Evolutionary conservation across 2,113 vertebrate genomes (phyloP), one percentile per base, ranked within the genome.

Genomic region (Isurus oxyrinchus): DNA sequence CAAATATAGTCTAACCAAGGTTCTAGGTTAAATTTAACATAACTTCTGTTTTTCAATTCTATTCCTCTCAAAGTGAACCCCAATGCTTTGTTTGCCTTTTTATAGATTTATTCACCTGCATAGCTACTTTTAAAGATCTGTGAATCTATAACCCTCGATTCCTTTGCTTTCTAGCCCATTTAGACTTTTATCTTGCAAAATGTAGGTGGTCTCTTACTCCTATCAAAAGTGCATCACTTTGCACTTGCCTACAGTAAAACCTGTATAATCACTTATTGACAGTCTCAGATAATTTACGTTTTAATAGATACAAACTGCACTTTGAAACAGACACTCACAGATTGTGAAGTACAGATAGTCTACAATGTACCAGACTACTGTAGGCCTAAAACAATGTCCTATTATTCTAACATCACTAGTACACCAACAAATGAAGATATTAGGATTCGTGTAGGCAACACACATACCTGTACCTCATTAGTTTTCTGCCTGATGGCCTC

Each of bases 401-500:
- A 61, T 63, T 14, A 59, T 13, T 63, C n/a, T 7, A 94, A 3
- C 35, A 40, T 3, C 31, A 59, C 90, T 63, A 40, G 31, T n/a
- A 63, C 31, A 61, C 19, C 16, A 93, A 63, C 35, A 63, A 94
- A 0, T 44, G n/a, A 94, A 76, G 13, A 21, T 25, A 81, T 49
- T 81, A 84, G 25, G 55, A 16, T 96, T 96, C 40, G 5, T 44
- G 44, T n/a, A 84, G 27, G 40, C 76, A 63, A 96, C 55, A 0
- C 3, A 96, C 97, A 97, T 97, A 99, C 99, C 99, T 99, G 99
- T 6, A 99, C 99, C 97, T 99, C 99, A 0, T 94, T 98, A 96
- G 98, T 98, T 97, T 99, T 99, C 96, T 99, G 98, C 81, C 99
- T 98, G 96, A 99, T 98, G 53, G 99, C 98, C 96, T 99, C 99